These are phyloP conservation scores for Accipiter cooperii DNA, from an alignment of 2,113 vertebrate species.

Conservation along the genomic window DNA sequence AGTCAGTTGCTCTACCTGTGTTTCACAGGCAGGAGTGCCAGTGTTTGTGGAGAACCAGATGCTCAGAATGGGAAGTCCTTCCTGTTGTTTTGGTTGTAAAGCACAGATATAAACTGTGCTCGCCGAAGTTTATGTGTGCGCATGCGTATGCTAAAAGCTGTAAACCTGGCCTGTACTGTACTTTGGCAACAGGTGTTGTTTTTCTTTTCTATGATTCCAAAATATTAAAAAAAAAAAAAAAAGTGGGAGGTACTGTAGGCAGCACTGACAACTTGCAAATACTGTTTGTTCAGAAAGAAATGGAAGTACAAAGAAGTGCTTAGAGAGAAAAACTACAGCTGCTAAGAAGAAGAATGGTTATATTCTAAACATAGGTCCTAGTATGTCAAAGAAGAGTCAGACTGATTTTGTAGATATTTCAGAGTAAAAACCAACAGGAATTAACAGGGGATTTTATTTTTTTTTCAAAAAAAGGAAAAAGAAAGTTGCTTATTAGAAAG, in stretches of 20 bases:
- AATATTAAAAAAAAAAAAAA: background rate
- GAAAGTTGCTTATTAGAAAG: background rate
- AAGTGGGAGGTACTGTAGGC: background rate
- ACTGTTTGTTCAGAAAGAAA: background rate
- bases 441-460: background rate
- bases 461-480: accelerated
- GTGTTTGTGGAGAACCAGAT: background rate
- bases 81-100: background rate
- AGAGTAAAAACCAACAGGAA: background rate
- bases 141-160: background rate
- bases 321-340: background rate
- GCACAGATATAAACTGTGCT: background rate
- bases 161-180: background rate
- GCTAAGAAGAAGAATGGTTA: background rate
- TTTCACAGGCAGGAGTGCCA: background rate
- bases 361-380: background rate
- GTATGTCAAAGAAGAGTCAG: background rate
- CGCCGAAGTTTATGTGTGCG: background rate
- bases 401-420: background rate
- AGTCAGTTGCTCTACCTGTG: background rate
- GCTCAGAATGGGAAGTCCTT: background rate
- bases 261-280: background rate
- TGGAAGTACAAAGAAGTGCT: background rate
- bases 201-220: background rate
- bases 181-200: background rate